phyloP scores from a whole-genome alignment of 2,797 vertebrate species.

The Crocidura indochinensis region DNA sequence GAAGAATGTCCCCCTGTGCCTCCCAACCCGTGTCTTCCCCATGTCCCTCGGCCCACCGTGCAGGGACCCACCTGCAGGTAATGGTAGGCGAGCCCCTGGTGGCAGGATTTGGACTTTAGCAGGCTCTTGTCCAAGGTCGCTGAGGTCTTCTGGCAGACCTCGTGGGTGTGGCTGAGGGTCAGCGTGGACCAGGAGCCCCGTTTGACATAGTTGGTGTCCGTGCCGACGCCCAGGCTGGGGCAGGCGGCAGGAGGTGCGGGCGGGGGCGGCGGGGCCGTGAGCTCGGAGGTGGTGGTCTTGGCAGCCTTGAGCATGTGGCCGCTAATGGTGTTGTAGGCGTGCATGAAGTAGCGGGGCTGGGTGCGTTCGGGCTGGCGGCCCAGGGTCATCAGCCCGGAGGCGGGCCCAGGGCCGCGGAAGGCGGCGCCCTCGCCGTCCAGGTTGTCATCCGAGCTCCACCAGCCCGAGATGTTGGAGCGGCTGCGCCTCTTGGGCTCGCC shows the following conservation, averaged over 20 bases:
- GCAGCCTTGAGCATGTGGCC: conserved; percentile 97
- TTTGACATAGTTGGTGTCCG: conserved; percentile 96
- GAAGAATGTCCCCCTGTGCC: neutral
- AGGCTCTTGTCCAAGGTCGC: conserved; percentile 98
- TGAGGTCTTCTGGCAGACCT: conserved; percentile 97
- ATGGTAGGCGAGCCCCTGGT: conserved; percentile 97
- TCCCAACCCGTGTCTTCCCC: neutral
- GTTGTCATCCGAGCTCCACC: conserved; percentile 99
- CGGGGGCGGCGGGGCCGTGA: conserved; percentile 91
- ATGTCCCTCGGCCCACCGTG: conserved; percentile 66
- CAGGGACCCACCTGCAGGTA: conserved; percentile 96
- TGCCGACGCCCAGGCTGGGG: conserved; percentile 91
- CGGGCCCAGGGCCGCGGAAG: conserved; percentile 96
- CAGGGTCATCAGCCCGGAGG: conserved; percentile 95
- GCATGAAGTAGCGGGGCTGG: conserved; percentile 96
- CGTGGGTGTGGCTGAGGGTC: conserved; percentile 97
- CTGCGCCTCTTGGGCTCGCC: conserved; percentile 95
- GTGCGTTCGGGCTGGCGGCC: conserved; percentile 96
- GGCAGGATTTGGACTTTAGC: conserved; percentile 99
- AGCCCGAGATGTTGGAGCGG: conserved; percentile 98
- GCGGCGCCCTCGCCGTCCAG: conserved; percentile 93
- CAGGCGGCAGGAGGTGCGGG: conserved; percentile 89
- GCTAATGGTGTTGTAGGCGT: conserved; percentile 98
- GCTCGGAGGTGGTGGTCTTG: conserved; percentile 96
- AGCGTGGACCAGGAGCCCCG: conserved; percentile 98